These are phyloP conservation scores for Venusia cambrica DNA, from an alignment of 2,888 invertebrate genomes.

Conservation along the genomic window DNA sequence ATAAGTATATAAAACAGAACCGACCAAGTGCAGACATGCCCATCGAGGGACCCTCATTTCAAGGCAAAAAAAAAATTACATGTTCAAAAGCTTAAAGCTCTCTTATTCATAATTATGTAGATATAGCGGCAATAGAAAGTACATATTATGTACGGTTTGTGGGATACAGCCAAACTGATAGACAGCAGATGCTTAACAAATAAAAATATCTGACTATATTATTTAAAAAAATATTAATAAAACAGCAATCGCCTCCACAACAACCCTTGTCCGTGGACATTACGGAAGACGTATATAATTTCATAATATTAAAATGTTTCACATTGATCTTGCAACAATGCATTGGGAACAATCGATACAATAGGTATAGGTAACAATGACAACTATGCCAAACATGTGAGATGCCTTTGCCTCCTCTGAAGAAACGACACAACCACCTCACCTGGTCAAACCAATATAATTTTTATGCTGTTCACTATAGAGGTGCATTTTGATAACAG, in stretches of 20 bases:
- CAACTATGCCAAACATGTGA: constrained; percentile 77
- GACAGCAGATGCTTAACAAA: too few species aligned
- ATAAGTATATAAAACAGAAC: too few species aligned
- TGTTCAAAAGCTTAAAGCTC: too few species aligned
- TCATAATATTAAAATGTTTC: constrained; percentile 81
- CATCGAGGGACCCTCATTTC: too few species aligned
- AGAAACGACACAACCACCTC: constrained; percentile 34
- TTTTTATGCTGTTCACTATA: constrained; percentile 5
- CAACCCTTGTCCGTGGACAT: constrained; percentile 35
- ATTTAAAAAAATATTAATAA: not conserved
- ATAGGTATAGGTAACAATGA: constrained; percentile 79
- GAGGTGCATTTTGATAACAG: constrained; percentile 24
- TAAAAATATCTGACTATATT: too few species aligned
- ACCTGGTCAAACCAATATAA: constrained; percentile 12
- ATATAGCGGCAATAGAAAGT: too few species aligned
- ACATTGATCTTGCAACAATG: constrained; percentile 71
- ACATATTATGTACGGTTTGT: too few species aligned
- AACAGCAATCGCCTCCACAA: constrained; percentile 29
- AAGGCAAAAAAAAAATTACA: too few species aligned
- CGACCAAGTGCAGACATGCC: too few species aligned
- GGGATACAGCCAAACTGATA: too few species aligned
- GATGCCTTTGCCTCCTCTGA: constrained; percentile 40
- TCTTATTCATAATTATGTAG: too few species aligned
- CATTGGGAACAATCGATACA: constrained; percentile 66
- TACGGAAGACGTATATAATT: constrained; percentile 79